Base-by-base conservation (phyloP, 2,888 invertebrate species). In the Tachina lurida region DNA sequence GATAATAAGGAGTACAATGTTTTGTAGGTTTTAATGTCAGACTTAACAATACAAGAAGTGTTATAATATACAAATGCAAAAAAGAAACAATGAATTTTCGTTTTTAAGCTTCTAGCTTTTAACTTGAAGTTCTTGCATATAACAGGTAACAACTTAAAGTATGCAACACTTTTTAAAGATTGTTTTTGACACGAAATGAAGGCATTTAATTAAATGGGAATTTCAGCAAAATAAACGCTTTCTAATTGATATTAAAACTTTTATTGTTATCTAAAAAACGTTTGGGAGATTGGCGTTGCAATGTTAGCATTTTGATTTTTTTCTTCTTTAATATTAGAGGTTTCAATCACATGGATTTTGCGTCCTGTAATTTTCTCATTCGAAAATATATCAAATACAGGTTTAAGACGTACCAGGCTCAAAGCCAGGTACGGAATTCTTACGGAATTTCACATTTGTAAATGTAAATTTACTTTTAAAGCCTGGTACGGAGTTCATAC, bases 1-100 rank as follows among this genome's bases (percentile, higher is more conserved):
- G 71, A 77, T 65, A 82, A 71, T 70, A 67, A 52, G 58, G 47
- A 49, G 71, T 19, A 60, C 60, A 47, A 58, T 76, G 49, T 80
- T 75, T 75, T 75, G 73, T 75, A 71, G 75, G 75, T 75, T 63
- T 80, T 80, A 84, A 80, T 84, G 80, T 79, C 79, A 84, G 70
- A 58, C 75, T 49, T 49, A 80, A 80, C 68, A 84, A 79, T 83
- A 43, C 68, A 68, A 74, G n/a, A 56, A 54, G n/a, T 60, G n/a
- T 47, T 58, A 52, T 39, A 49, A 49, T 13, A 62, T 31, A 7
- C 19, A 1, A 52, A 43, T 17, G 10, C 1, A 67, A 22, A 45
- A 31, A 39, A 19, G 41, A 19, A 12, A n/a, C 1, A 56, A 45
- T 39, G 56, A 15, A 41, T 13, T 9, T 54, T 56, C 63, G 5